phyloP scores from a whole-genome alignment of 2,797 vertebrate species.

The Dipus sagitta region DNA sequence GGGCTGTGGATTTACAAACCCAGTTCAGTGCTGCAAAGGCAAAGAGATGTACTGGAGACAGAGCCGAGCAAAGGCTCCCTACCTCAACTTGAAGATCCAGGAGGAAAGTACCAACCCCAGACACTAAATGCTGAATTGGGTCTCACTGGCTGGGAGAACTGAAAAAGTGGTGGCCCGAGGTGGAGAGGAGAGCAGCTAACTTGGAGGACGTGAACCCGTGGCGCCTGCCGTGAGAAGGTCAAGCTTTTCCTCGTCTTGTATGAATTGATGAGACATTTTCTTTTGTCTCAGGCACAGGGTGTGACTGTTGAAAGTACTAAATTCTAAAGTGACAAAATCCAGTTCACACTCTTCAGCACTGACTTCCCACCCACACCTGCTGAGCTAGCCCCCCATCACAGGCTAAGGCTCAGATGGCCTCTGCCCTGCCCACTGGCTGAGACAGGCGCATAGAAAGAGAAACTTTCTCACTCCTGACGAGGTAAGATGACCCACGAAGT shows the following conservation, averaged over 20 bases:
- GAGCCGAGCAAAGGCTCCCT: background rate
- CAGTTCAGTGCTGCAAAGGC: background rate
- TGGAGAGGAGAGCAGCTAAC: background rate
- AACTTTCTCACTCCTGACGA: background rate
- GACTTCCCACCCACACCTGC: background rate
- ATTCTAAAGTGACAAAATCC: background rate
- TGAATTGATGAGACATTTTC: background rate
- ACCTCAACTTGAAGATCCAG: background rate
- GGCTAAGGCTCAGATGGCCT: background rate
- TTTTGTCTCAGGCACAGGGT: too few relatives aligned
- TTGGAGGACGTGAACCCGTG: background rate
- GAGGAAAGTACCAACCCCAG: background rate
- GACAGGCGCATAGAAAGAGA: background rate
- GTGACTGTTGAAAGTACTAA: background rate
- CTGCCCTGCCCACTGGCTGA: background rate
- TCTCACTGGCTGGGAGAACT: background rate
- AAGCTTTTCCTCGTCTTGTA: background rate
- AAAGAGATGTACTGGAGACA: background rate
- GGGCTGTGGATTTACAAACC: background rate
- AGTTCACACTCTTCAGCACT: background rate
- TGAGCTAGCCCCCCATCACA: background rate
- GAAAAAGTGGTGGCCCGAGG: background rate
- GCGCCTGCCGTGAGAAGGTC: background rate
- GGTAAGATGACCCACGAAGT: background rate
- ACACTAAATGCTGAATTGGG: background rate